Conservation (phyloP, 1,140 invertebrate genomes). For the Coptotermes formosanus region DNA sequence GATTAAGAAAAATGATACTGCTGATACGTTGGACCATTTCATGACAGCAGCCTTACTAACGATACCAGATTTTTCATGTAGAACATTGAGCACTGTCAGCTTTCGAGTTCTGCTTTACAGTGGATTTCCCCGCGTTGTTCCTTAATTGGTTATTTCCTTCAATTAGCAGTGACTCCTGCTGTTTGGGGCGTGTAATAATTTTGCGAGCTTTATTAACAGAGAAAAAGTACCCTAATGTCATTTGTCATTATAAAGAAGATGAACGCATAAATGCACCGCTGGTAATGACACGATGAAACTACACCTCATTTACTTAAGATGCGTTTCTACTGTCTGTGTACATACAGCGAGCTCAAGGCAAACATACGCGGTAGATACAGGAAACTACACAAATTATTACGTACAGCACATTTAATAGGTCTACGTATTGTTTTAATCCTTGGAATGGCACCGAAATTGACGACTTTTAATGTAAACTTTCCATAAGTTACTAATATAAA, state of each 20-base stretch:
- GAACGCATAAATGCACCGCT: no score
- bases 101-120: neutral
- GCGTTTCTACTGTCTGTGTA: no score
- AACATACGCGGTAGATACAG: no score
- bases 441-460: no score
- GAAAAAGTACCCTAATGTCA: neutral
- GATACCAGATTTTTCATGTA: neutral
- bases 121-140: neutral
- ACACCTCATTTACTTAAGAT: no score
- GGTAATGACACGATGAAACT: no score
- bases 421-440: no score
- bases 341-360: no score
- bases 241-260: neutral
- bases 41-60: neutral
- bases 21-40: neutral
- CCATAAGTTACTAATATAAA: no score
- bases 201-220: neutral
- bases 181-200: neutral
- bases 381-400: no score
- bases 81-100: neutral
- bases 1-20: neutral
- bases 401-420: no score
- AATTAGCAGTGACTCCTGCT: neutral
- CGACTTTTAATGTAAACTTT: no score
- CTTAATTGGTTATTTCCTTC: slow-evolving; percentile 6